Conservation (phyloP, 1,140 invertebrate species). For the Meloidogyne floridensis region DNA sequence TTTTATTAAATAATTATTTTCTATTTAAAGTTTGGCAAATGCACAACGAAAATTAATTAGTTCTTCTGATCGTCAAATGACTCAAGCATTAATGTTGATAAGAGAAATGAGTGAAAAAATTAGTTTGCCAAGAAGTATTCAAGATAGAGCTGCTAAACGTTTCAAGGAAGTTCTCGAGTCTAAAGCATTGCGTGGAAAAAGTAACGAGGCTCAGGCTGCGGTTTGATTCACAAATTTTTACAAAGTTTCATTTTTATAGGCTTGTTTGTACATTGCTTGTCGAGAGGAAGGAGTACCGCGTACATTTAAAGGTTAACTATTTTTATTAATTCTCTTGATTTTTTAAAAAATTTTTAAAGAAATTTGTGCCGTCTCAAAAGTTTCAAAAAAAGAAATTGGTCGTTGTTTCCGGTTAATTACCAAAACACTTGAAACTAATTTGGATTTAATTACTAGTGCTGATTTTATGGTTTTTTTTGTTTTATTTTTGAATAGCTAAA, state of each 20-base stretch:
- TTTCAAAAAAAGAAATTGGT: conserved; percentile 99
- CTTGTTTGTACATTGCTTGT: conserved; percentile 95
- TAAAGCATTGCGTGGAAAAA: conserved; percentile 87
- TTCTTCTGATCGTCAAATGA: conserved; percentile 79
- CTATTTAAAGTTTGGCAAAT: conserved; percentile 60
- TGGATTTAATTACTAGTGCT: conserved; percentile 94
- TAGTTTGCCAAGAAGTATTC: conserved; percentile 89
- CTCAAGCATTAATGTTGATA: conserved; percentile 94
- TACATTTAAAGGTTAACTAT: conserved; percentile 83
- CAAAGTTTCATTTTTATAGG: background rate
- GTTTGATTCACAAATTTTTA: conserved; percentile 70
- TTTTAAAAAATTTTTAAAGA: conserved; percentile 70
- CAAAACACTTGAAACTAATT: conserved; percentile 85
- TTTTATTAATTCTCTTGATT: conserved; percentile 31
- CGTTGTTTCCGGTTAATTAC: conserved; percentile 91
- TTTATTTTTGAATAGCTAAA: background rate
- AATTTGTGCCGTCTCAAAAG: conserved; percentile 96
- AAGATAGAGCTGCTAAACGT: conserved; percentile 87
- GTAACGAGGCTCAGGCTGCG: conserved; percentile 96
- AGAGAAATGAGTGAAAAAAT: conserved; percentile 95
- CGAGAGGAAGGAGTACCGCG: conserved; percentile 95
- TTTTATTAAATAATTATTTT: background rate
- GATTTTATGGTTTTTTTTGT: conserved; percentile 80
- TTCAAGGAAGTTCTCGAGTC: conserved; percentile 98
- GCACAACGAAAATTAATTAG: conserved; percentile 61